phyloP scores from a whole-genome alignment of 1,140 invertebrate genomes.

The Hylaeus anthracinus region DNA sequence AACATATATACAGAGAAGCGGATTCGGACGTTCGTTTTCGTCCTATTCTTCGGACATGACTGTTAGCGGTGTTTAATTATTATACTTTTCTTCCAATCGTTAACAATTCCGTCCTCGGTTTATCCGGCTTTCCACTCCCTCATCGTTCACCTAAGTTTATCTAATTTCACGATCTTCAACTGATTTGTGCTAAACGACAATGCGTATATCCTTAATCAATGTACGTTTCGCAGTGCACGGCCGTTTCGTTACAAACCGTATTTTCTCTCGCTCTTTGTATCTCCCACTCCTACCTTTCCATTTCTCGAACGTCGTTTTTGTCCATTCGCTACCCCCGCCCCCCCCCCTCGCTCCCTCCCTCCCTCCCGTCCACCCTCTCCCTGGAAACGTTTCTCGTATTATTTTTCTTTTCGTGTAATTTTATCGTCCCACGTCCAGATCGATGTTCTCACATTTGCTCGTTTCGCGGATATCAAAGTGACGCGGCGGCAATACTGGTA shows the following conservation, averaged over 20 bases:
- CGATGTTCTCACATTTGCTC: conserved; percentile 47
- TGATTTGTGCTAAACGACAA: conserved; percentile 79
- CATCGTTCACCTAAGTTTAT: conserved; percentile 35
- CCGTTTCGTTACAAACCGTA: conserved; percentile 39
- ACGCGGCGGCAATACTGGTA: conserved; percentile 73
- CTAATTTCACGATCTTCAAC: conserved; percentile 39
- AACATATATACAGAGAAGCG: conserved; percentile 72
- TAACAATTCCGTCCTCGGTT: conserved; percentile 37
- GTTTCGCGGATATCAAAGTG: conserved; percentile 47
- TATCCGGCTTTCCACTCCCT: conserved; percentile 20
- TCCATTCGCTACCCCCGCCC: background rate
- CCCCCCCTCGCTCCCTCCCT: background rate
- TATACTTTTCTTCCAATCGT: conserved; percentile 23
- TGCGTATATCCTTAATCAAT: conserved; percentile 71
- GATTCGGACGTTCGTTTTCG: conserved; percentile 4
- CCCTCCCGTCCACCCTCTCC: background rate
- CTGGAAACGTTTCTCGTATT: background rate
- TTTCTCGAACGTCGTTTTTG: too few species aligned
- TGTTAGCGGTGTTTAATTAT: conserved; percentile 55
- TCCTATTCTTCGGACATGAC: conserved; percentile 59
- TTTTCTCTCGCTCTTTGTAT: conserved; percentile 10
- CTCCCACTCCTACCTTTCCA: background rate
- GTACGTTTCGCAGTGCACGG: conserved; percentile 67
- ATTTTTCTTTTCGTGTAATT: background rate
- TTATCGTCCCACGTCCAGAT: conserved; percentile 28